Evolutionary conservation across 2,113 vertebrate genomes (phyloP).

Genomic region (Rhinolophus sinicus): DNA sequence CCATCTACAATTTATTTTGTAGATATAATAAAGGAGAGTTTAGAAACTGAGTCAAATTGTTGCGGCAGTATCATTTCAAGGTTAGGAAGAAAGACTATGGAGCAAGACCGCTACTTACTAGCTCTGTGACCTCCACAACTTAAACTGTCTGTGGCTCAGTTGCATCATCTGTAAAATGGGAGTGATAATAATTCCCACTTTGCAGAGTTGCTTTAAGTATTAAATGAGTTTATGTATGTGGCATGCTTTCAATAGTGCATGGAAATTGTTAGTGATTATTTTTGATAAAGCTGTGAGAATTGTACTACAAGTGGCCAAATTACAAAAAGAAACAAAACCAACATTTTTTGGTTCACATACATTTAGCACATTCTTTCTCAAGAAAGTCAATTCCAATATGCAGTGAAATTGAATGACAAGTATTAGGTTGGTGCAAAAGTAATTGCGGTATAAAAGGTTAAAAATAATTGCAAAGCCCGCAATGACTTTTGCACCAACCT

Average conservation of each 20-base stretch:
- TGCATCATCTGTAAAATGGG: background rate
- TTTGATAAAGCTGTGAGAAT: conserved; percentile 26
- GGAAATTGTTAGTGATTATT: background rate
- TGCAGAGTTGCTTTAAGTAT: background rate
- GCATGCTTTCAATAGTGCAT: background rate
- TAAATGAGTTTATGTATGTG: background rate
- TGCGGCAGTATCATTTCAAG: background rate
- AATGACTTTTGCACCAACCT: too few relatives aligned
- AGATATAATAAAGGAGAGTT: background rate
- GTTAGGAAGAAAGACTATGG: background rate
- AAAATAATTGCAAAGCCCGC: too few relatives aligned
- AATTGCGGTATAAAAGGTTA: too few relatives aligned
- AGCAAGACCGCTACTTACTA: background rate
- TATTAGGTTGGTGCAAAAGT: background rate
- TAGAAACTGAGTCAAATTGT: background rate
- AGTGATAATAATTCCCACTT: background rate
- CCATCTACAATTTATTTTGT: background rate
- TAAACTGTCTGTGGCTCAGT: background rate
- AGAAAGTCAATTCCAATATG: conserved; percentile 50
- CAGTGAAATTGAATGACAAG: conserved; percentile 62
- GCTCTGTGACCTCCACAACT: too few relatives aligned
- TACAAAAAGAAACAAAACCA: background rate
- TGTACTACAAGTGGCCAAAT: background rate
- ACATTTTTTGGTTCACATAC: background rate
- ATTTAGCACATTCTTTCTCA: conserved; percentile 62